These are phyloP conservation scores for Spicauda simplicius DNA, from an alignment of 2,888 invertebrate genomes.

Conservation along the genomic window DNA sequence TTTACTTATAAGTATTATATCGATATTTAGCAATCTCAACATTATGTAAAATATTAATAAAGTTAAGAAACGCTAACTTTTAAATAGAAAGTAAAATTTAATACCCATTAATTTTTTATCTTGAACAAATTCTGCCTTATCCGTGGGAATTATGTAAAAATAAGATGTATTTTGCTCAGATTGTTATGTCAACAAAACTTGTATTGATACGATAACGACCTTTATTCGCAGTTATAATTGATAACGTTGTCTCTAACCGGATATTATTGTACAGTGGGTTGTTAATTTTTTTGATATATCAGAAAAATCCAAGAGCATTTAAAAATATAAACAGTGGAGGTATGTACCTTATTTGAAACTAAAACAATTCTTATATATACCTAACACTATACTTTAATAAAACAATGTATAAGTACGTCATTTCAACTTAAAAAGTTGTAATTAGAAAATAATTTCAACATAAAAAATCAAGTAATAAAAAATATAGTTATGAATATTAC, in stretches of 20 bases:
- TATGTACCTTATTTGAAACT: not conserved
- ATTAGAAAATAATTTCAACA: no score
- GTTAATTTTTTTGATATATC: conserved; percentile 11
- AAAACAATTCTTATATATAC: not conserved
- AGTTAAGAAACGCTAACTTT: no score
- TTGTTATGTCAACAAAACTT: conserved; percentile 30
- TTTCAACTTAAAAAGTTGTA: no score
- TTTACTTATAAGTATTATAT: no score
- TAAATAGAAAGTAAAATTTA: no score
- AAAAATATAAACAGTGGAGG: not conserved
- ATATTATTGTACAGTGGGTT: conserved; percentile 51
- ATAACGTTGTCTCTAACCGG: conserved; percentile 68
- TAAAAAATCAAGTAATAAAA: no score
- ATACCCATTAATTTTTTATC: no score
- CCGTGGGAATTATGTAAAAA: not conserved
- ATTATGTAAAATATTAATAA: no score
- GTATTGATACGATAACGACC: conserved; percentile 47
- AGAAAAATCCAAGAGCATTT: not conserved
- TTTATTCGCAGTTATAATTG: conserved; percentile 46
- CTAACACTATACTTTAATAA: no score
- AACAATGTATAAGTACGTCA: no score
- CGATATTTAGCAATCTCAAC: no score
- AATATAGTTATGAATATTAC: no score
- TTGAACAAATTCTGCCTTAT: not conserved
- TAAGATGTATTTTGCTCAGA: conserved; percentile 13